Evolutionary conservation across 2,888 invertebrate species (phyloP), one percentile per base, ranked within the genome.

Genomic region (Arrhopalites spinosus): DNA sequence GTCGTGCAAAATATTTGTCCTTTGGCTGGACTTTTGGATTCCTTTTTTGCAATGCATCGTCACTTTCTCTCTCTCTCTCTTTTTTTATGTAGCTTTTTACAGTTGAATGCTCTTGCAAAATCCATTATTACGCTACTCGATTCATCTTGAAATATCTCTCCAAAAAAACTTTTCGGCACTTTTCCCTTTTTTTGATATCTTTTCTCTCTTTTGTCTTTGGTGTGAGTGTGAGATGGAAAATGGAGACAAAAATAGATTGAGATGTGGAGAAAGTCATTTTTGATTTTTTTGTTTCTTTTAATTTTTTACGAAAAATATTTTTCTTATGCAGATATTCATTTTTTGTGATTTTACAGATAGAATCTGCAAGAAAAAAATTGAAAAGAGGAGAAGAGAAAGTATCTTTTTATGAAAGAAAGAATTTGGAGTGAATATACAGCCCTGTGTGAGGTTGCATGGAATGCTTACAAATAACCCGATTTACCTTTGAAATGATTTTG

Each of bases 1-100:
- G 69, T 56, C 56, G 29, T 69, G 50, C 53, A 30, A 69, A 69
- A 69, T 69, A 56, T 69, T 69, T 69, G 53, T 69, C 30, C 69
- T 69, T 47, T 47, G 30, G 20, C 53, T 69, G 50, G 29, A 17
- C 69, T 67, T 13, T 30, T 30, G 29, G 8, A 8, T 53, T 36
- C 3, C 15, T 43, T 5, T 3, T 43, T 50, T 29, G 25, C 50
- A 45, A 36, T 8, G n/a, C 27, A 11, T 25, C 25, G 1, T 67
- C 29, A 7, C 50, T 68, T 50, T 45, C 67, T 67, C 45, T 63
- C 17, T 23, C 64, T 11, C 29, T 43, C 23, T 50, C 23, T 68
- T 45, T 56, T 56, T 61, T 59, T 71, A 70, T 71, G 71, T 71
- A 36, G 11, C 23, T 59, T 71, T 43, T 71, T 30, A 59, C 27